A percentile compares a stretch with the other conserved stretches of the same genome.
These are phyloP conservation scores for Tapirus terrestris DNA, from an alignment of 2,113 vertebrate species.

Conservation along the genomic window DNA sequence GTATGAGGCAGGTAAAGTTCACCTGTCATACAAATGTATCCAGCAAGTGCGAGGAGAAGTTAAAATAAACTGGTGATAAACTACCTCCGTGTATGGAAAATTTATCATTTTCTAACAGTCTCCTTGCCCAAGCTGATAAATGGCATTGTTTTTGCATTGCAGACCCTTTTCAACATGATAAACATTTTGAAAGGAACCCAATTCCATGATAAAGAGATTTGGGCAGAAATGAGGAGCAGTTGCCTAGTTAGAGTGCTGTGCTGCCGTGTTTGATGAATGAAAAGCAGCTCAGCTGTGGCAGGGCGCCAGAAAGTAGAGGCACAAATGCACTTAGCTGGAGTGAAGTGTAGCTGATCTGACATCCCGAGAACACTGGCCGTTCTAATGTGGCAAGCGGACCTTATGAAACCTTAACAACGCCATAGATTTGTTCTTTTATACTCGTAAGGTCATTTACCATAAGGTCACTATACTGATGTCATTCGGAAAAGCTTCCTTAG, in stretches of 20 bases:
- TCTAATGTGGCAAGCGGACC: constrained; percentile 57
- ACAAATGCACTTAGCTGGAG: constrained; percentile 81
- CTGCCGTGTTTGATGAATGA: constrained; percentile 89
- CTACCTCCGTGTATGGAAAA: constrained; percentile 56
- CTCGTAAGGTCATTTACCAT: constrained; percentile 20
- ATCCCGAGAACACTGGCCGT: constrained; percentile 58
- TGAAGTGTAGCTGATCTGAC: constrained; percentile 66
- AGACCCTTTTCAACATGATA: constrained; percentile 81
- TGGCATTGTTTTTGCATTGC: constrained; percentile 82
- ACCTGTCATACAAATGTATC: constrained; percentile 53
- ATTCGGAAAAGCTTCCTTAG: constrained; percentile 49
- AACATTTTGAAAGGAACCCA: constrained; percentile 83
- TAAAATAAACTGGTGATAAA: constrained; percentile 79
- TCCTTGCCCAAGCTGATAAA: constrained; percentile 75
- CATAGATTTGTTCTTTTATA: constrained; percentile 46
- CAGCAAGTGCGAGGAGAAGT: constrained; percentile 66
- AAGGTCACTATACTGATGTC: background rate
- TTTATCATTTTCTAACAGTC: constrained; percentile 74
- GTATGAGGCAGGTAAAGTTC: constrained; percentile 18
- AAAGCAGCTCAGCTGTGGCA: constrained; percentile 87
- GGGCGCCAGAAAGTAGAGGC: constrained; percentile 78
- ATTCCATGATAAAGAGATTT: constrained; percentile 86
- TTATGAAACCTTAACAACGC: constrained; percentile 56
- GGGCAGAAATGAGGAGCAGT: constrained; percentile 84
- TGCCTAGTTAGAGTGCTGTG: constrained; percentile 80